Percentiles rank a stretch among this genome's conserved stretches.
phyloP scores from a whole-genome alignment of 2,113 vertebrate genomes.

The Hippocampus zosterae region DNA sequence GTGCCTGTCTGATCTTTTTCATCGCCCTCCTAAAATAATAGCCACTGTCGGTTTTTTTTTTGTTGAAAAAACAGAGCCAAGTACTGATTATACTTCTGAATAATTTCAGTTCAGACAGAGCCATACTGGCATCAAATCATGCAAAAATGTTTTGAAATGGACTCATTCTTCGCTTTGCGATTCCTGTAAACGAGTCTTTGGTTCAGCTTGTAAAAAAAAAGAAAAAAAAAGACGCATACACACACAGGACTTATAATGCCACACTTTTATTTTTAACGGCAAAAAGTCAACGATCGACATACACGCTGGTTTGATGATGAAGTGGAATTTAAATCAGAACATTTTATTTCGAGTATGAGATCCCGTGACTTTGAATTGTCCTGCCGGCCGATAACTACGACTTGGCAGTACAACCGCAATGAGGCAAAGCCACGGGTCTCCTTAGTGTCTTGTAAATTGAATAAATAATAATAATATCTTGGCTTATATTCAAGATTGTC shows the following conservation, averaged over 20 bases:
- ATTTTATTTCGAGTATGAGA: not conserved
- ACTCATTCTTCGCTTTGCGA: not conserved
- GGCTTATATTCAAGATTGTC: conserved; percentile 41
- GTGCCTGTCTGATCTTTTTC: too few species aligned
- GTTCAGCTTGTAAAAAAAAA: not conserved
- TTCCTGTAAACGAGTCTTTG: not conserved
- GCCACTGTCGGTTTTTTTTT: too few species aligned
- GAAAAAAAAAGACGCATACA: too few species aligned
- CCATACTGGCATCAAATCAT: not conserved
- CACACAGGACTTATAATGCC: conserved; percentile 27
- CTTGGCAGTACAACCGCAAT: conserved; percentile 50
- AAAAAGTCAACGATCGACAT: not conserved
- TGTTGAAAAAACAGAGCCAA: too few species aligned
- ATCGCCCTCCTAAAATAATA: too few species aligned
- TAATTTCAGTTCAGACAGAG: too few species aligned
- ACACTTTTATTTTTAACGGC: conserved; percentile 66
- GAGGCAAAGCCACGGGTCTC: not conserved
- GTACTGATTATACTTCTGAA: too few species aligned
- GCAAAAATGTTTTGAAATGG: not conserved
- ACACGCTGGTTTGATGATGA: not conserved
- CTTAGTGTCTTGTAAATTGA: not conserved
- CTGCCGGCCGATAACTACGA: conserved; percentile 30
- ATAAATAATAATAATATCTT: not conserved
- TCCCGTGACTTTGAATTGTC: not conserved
- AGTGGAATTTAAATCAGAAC: not conserved